These are phyloP conservation scores for Plecotus auritus DNA, from an alignment of 2,113 vertebrate species.

Conservation along the genomic window DNA sequence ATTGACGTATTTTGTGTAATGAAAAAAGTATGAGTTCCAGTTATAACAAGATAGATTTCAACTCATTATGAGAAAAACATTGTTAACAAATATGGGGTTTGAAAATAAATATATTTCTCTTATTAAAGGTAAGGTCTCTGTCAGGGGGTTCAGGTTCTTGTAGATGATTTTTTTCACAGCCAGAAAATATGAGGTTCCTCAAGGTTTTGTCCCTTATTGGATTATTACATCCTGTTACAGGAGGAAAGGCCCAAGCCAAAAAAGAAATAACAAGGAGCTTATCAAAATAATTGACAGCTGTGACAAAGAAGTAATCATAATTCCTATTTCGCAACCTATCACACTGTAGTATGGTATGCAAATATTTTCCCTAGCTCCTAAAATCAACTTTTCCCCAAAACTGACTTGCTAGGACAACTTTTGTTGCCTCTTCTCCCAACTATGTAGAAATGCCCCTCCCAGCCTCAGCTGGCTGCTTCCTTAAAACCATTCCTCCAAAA, in stretches of 20 bases:
- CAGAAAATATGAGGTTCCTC: not conserved
- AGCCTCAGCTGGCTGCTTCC: not conserved
- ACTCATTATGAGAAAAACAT: not conserved
- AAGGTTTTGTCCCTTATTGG: not conserved
- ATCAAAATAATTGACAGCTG: not conserved
- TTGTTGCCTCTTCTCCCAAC: not conserved
- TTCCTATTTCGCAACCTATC: not conserved
- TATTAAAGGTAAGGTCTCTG: not conserved
- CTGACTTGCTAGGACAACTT: not conserved
- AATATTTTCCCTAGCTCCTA: not conserved
- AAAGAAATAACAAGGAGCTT: not conserved
- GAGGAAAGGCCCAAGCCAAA: not conserved
- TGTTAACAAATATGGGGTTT: not conserved
- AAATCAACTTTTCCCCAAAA: not conserved
- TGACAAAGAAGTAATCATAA: not conserved
- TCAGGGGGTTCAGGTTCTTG: not conserved
- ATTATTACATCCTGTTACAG: not conserved
- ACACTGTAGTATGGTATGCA: not conserved
- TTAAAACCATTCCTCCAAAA: not conserved
- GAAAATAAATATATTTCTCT: not conserved
- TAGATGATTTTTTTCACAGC: not conserved
- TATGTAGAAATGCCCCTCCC: not conserved
- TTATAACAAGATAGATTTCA: not conserved
- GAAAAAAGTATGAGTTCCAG: not conserved
- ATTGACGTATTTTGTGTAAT: not conserved